Conservation (phyloP, 2,113 vertebrate species). For the Mastomys coucha region DNA sequence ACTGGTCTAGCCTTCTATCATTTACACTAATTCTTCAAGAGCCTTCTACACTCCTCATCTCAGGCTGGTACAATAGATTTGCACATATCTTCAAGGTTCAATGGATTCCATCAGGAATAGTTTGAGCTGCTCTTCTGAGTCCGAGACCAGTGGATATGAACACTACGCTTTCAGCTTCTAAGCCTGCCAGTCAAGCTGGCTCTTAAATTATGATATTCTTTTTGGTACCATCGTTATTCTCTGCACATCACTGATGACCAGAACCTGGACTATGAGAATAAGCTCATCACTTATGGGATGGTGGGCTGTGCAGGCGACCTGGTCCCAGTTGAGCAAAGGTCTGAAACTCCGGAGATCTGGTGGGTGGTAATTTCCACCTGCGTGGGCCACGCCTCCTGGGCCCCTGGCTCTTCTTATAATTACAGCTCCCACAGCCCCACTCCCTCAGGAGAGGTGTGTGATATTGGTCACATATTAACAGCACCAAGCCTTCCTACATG, state of each 20-base stretch:
- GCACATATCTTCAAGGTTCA: background rate
- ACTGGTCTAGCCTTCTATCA: background rate
- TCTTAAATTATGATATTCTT: background rate
- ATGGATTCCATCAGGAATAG: background rate
- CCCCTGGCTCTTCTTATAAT: too few species aligned
- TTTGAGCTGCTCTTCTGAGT: background rate
- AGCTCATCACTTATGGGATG: background rate
- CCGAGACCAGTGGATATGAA: background rate
- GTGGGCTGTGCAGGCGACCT: too few species aligned
- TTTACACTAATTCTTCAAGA: background rate
- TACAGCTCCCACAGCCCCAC: too few species aligned
- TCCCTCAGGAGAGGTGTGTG: too few species aligned
- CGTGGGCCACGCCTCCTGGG: too few species aligned
- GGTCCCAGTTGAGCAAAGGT: too few species aligned
- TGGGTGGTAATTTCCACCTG: too few species aligned
- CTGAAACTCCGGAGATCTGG: too few species aligned
- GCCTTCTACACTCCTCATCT: background rate
- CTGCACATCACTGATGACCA: background rate
- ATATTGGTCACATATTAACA: too few species aligned
- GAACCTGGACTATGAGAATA: background rate
- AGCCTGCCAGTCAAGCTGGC: background rate
- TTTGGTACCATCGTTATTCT: background rate
- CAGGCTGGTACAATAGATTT: background rate
- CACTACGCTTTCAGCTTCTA: background rate
- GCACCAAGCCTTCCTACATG: too few species aligned